Percentiles rank a stretch among this genome's conserved stretches.
These are phyloP conservation scores for Cephalopterus ornatus DNA, from an alignment of 2,113 vertebrate genomes.

Conservation along the genomic window DNA sequence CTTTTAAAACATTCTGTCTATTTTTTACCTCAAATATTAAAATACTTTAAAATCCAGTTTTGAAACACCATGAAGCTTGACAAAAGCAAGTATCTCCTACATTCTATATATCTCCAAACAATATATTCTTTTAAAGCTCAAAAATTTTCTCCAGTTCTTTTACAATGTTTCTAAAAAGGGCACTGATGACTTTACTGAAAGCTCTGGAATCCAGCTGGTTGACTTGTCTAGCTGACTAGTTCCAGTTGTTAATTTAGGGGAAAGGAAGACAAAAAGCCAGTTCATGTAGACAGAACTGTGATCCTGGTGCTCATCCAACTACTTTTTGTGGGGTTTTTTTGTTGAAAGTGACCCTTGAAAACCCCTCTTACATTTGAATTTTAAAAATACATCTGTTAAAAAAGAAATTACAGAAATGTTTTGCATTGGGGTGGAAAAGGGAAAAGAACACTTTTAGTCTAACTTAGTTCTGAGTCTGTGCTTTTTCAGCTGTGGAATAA, in stretches of 20 bases:
- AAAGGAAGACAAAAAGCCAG: conserved; percentile 50
- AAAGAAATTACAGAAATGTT: conserved; percentile 14
- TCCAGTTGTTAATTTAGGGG: conserved; percentile 41
- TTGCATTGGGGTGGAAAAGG: conserved; percentile 3
- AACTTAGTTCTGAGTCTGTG: conserved; percentile 14
- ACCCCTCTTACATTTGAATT: conserved; percentile 28
- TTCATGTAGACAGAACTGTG: conserved; percentile 44
- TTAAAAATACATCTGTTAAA: conserved; percentile 49
- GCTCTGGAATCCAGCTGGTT: conserved; percentile 18
- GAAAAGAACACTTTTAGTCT: conserved; percentile 11
- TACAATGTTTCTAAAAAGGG: conserved; percentile 34
- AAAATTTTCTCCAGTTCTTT: conserved; percentile 4
- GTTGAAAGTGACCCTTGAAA: conserved; percentile 34
- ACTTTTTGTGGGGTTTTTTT: background rate
- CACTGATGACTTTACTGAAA: conserved; percentile 29
- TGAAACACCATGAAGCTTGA: background rate
- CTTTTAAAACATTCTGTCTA: background rate
- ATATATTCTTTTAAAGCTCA: background rate
- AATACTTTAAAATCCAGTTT: background rate
- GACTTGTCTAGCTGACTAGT: conserved; percentile 21
- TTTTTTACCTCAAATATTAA: background rate
- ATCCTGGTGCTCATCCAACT: conserved; percentile 41
- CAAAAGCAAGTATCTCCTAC: background rate
- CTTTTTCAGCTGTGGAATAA: conserved; percentile 61
- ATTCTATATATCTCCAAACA: background rate